Evolutionary conservation across 1,140 invertebrate species (phyloP).

Genomic region (Drepana arcuata): DNA sequence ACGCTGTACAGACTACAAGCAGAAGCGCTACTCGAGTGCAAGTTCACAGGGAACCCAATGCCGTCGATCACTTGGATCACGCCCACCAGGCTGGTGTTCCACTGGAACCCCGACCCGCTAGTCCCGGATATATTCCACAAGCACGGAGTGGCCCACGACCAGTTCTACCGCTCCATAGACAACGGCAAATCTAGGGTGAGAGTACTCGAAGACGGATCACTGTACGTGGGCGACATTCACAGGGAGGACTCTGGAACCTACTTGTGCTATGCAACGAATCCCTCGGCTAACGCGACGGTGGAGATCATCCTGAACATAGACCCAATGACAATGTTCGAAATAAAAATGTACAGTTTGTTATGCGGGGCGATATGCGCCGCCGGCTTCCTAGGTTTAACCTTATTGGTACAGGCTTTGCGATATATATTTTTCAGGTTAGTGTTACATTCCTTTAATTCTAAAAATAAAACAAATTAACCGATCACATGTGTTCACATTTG

Average conservation of each 20-base stretch:
- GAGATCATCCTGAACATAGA: constrained; percentile 84
- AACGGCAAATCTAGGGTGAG: constrained; percentile 68
- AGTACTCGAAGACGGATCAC: constrained; percentile 71
- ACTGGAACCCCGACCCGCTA: constrained; percentile 80
- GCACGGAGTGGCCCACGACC: constrained; percentile 75
- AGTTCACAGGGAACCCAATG: constrained; percentile 81
- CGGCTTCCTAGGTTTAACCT: constrained; percentile 84
- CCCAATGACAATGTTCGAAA: constrained; percentile 84
- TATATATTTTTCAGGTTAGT: constrained; percentile 79
- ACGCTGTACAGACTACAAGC: constrained; percentile 75
- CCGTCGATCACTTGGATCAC: constrained; percentile 91
- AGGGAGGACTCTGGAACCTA: constrained; percentile 90
- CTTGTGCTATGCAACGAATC: constrained; percentile 88
- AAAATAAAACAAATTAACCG: background rate
- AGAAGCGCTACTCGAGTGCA: constrained; percentile 83
- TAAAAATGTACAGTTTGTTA: constrained; percentile 87
- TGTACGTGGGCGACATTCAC: constrained; percentile 71
- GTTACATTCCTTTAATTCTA: background rate
- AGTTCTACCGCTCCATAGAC: constrained; percentile 62
- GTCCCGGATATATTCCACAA: constrained; percentile 77
- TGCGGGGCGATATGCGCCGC: constrained; percentile 85
- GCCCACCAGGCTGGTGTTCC: constrained; percentile 77
- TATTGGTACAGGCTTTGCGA: constrained; percentile 82
- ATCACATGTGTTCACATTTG: too few species aligned
- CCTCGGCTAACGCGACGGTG: constrained; percentile 82